phyloP scores from a whole-genome alignment of 23 tunicate genomes.

The Corella eumyota region DNA sequence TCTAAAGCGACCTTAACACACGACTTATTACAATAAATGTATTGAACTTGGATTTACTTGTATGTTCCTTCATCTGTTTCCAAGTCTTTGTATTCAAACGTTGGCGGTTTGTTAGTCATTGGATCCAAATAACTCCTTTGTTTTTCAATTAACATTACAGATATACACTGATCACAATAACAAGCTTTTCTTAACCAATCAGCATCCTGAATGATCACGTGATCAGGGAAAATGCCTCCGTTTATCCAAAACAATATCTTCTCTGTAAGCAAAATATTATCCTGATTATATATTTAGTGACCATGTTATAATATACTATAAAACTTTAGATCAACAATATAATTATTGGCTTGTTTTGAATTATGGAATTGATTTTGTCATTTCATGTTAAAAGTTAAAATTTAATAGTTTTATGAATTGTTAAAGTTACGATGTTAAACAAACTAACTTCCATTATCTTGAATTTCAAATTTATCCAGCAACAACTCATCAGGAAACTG shows the following conservation, averaged over 20 bases:
- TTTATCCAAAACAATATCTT: slow-evolving; percentile 6
- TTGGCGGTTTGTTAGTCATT: slow-evolving; percentile 4
- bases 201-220: slow-evolving; percentile 38
- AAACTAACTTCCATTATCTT: background rate
- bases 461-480: slow-evolving; percentile 2
- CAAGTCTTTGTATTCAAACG: slow-evolving; percentile 12
- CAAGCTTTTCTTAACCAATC: slow-evolving; percentile 52
- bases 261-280: no score
- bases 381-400: no score
- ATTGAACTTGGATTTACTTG: no score
- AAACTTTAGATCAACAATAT: no score
- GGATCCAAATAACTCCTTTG: slow-evolving; percentile 8
- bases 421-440: no score
- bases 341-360: no score
- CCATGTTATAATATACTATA: no score
- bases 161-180: slow-evolving; percentile 47
- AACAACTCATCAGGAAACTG: slow-evolving; percentile 22
- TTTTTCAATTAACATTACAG: slow-evolving; percentile 5
- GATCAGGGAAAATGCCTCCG: slow-evolving; percentile 22
- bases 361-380: no score
- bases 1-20: no score
- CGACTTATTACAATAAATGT: no score
- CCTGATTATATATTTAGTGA: no score
- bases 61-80: slow-evolving; percentile 11
- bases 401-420: no score